These are phyloP conservation scores for Parasteatoda tepidariorum DNA, from an alignment of 1,140 invertebrate genomes.

Conservation along the genomic window DNA sequence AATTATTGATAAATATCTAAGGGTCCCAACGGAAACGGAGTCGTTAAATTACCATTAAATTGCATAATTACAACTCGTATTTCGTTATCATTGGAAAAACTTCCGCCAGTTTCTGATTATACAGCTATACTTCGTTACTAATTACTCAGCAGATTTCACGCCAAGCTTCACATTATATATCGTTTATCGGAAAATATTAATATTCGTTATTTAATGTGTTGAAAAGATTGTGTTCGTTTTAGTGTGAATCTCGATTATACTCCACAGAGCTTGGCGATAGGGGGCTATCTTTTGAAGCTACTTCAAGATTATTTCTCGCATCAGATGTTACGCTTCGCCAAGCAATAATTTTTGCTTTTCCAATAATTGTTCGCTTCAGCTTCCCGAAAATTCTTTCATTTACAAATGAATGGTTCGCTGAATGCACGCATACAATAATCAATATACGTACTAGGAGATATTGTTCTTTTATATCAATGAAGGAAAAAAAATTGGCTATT, in stretches of 20 bases:
- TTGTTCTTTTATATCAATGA: slow-evolving; percentile 34
- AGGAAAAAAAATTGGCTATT: slow-evolving; percentile 30
- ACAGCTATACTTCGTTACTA: slow-evolving; percentile 45
- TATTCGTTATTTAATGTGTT: slow-evolving; percentile 56
- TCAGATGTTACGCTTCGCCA: slow-evolving; percentile 36
- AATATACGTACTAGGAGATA: slow-evolving; percentile 43
- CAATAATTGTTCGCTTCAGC: slow-evolving; percentile 56
- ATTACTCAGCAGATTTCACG: slow-evolving; percentile 52
- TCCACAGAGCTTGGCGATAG: slow-evolving; percentile 13
- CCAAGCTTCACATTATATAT: slow-evolving; percentile 51
- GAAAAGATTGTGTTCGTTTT: slow-evolving; percentile 56
- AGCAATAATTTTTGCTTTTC: slow-evolving; percentile 55
- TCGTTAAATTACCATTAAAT: slow-evolving; percentile 55
- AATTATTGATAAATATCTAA: not conserved
- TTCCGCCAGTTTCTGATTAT: slow-evolving; percentile 33
- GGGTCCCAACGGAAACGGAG: not conserved
- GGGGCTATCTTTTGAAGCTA: slow-evolving; percentile 38
- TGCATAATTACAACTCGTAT: slow-evolving; percentile 25
- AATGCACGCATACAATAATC: slow-evolving; percentile 22
- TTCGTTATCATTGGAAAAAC: slow-evolving; percentile 42
- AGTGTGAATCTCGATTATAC: slow-evolving; percentile 53
- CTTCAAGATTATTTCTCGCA: slow-evolving; percentile 30
- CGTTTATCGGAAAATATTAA: slow-evolving; percentile 58
- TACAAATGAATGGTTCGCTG: slow-evolving; percentile 51
- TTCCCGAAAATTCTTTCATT: slow-evolving; percentile 47